These are phyloP conservation scores for Aphaenogaster rudis DNA, from an alignment of 1,140 invertebrate species.

Conservation along the genomic window DNA sequence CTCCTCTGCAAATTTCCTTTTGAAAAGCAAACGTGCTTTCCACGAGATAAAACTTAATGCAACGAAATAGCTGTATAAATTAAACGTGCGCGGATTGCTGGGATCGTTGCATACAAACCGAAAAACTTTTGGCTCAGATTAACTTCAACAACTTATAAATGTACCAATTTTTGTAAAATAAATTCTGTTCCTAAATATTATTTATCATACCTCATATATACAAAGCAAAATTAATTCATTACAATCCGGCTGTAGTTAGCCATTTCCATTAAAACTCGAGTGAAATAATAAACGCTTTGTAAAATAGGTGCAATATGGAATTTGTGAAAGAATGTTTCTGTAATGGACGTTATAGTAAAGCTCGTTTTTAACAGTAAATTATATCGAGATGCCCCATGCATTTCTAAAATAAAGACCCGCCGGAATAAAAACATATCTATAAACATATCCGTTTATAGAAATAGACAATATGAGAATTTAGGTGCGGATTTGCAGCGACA, in stretches of 20 bases:
- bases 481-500: constrained; percentile 31
- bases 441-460: background rate
- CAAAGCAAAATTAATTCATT: constrained; percentile 38
- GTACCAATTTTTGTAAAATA: constrained; percentile 29
- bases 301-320: background rate
- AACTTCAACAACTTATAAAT: constrained; percentile 17
- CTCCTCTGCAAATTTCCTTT: constrained; percentile 13
- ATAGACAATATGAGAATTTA: constrained; percentile 2
- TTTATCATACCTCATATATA: constrained; percentile 14
- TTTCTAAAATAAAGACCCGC: constrained; percentile 8
- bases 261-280: constrained; percentile 17
- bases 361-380: constrained; percentile 6
- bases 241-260: constrained; percentile 1
- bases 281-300: constrained; percentile 18
- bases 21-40: background rate
- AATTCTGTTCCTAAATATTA: background rate
- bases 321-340: background rate
- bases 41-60: background rate
- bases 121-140: constrained; percentile 4
- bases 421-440: background rate
- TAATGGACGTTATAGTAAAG: constrained; percentile 4
- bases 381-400: background rate
- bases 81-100: background rate
- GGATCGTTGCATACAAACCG: background rate
- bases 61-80: constrained; percentile 15